Base-by-base conservation (phyloP, 2,888 invertebrate species). In the Caradrina clavipalpis region DNA sequence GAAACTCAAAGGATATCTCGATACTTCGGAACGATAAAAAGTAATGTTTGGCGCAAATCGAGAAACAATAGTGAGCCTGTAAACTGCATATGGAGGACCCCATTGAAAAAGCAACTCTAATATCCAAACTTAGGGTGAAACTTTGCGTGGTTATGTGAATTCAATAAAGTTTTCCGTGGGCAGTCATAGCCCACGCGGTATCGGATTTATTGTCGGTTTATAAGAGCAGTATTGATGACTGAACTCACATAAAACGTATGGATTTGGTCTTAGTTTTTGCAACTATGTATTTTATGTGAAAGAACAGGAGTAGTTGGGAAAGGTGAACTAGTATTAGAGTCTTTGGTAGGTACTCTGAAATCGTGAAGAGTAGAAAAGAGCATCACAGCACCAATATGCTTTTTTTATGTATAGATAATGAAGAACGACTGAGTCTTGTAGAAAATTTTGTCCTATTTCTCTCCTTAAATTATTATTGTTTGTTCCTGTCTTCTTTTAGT, bases 31-130 rank as follows among this genome's bases (percentile, higher is more conserved):
- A 83, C 91, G 87, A 92, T 93, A 93, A 93, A 93, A 93, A 89
- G 91, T 92, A 91, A 93, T 90, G 92, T 90, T 90, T 88, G 84
- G 86, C 82, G 86, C 89, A 90, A 87, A 91, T 92, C 89, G 90
- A 88, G 92, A 91, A 92, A 93, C 92, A 92, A 93, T 92, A 88
- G 90, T 87, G 86, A 87, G 80, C 85, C 78, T 83, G 82, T 82
- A 85, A 86, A 87, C 86, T 88, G 86, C 84, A 86, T 74, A 55
- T 15, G 31, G 21, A 31, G 49, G 42, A 10, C 0, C 0, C 15
- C 65, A 77, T 4, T 21, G n/a, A 1, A 76, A 61, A 63, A 19
- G 0, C 54, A 15, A 76, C 81, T 57, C 22, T 77, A 71, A 1
- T 0, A 0, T 0, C 15, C 2, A 1, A 5, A 0, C 0, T 22